Conservation (phyloP, 2,113 vertebrate species). For the Microtus ochrogaster region DNA sequence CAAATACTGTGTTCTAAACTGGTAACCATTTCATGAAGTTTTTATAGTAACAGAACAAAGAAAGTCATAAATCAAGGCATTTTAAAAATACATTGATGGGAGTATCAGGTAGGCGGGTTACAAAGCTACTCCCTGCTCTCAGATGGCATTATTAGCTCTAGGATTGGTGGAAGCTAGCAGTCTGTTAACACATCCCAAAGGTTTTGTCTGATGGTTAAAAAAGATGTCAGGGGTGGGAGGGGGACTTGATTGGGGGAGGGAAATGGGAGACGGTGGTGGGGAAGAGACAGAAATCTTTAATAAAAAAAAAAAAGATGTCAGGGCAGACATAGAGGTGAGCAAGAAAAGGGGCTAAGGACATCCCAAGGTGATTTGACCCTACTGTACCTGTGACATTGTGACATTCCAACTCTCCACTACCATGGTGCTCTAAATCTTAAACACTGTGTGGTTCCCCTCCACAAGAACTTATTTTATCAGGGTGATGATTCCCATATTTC, state of each 20-base stretch:
- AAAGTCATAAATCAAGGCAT: neutral
- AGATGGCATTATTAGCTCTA: neutral
- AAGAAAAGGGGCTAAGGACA: neutral
- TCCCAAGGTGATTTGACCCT: neutral
- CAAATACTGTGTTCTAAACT: neutral
- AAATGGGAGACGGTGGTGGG: too few relatives aligned
- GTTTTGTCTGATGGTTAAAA: neutral
- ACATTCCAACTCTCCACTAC: neutral
- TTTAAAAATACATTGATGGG: neutral
- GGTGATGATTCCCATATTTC: neutral
- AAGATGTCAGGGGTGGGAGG: too few relatives aligned
- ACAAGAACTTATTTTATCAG: neutral
- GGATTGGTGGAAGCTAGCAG: neutral
- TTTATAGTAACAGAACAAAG: slow-evolving; percentile 12
- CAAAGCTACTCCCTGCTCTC: neutral
- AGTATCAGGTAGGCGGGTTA: neutral
- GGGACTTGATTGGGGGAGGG: too few relatives aligned
- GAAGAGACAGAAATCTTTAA: too few relatives aligned
- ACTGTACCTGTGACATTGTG: neutral
- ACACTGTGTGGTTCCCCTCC: neutral
- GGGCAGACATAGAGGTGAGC: neutral
- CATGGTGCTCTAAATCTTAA: neutral
- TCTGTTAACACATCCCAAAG: neutral
- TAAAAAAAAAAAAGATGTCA: too few relatives aligned
- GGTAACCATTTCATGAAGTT: neutral